Evolutionary conservation across 2,797 vertebrate genomes (phyloP), one percentile per base, ranked within the genome.

Genomic region (Selene dorsalis): DNA sequence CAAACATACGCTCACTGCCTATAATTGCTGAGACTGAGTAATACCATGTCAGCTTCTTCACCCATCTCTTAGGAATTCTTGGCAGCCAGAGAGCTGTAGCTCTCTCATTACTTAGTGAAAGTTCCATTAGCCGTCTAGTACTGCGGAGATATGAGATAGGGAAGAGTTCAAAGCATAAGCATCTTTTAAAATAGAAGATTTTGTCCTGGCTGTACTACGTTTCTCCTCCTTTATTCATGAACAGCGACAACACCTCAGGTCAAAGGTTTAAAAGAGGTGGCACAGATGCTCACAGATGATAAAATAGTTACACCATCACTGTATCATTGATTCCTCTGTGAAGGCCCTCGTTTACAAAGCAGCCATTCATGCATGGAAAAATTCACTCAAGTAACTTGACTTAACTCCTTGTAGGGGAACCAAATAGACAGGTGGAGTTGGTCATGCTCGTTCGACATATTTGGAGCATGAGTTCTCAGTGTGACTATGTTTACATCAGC

Each of bases 121-220:
- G 50, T 48, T 57, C 45, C 38, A 72, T n/a, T 35, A 53, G 47
- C 30, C 64, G 53, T 73, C 57, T 68, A 67, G 30, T 43, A 43
- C 6, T n/a, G 28, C 52, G 18, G 32, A 67, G 14, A 24, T 56
- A 3, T 28, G 45, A 47, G 28, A 52, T 28, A 45, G 24, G 39
- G 4, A 3, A 30, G 13, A 47, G 18, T 47, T 55, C 35, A 30
- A 71, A 69, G 26, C 8, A 41, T 59, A 41, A 47, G 18, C 55
- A 41, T 52, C 9, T 77, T 26, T 52, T 12, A 61, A 43, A 41
- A 56, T 47, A 45, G 2, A 35, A 18, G 17, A 28, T 3, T 8
- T 26, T 16, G 13, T 68, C 18, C 0, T n/a, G n/a, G 8, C 39
- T 60, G 1, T 63, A 14, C 72, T 43, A 43, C 3, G 11, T 3